Base-by-base conservation (phyloP, 2,113 vertebrate genomes). In the Bujurquina vittata region DNA sequence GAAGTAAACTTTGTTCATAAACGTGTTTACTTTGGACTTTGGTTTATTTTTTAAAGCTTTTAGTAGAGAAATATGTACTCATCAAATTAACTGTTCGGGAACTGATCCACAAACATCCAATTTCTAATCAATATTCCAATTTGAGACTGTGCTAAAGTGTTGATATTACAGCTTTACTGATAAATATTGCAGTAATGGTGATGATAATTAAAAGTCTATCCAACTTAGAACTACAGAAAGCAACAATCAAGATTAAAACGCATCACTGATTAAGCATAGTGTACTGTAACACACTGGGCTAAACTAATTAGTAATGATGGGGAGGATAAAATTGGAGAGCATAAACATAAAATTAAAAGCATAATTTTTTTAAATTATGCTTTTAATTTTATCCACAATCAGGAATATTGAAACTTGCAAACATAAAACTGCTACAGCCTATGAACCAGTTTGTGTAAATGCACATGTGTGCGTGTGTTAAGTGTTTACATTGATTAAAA, bases 401-500 rank as follows among this genome's bases (percentile, higher is more conserved):
- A 22, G 57, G 20, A 60, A 29, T 49, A 73, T 4, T 73, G 6
- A 49, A 23, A 56, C 37, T 76, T 84, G n/a, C 9, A 17, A 17
- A 72, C 2, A n/a, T 2, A 60, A 17, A 49, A 12, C n/a, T 40
- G 46, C 23, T 23, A 52, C 26, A 12, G 23, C 69, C 14, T 55
- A 5, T 29, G 20, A 77, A 55, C 9, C 26, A 49, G 10, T 14
- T 57, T 58, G 17, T 73, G 80, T 35, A 63, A 35, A 52, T 2
- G 15, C 18, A 60, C 35, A 17, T 31, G 49, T 43, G 23, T 40
- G 57, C n/a, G 22, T 75, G 75, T 73, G 74, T 46, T 2, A 26
- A 80, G 73, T 56, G 54, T 56, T 23, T 77, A 15, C 79, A 78
- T n/a, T 65, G 67, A 91, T 85, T 80, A 77, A 89, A 83, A 87